Evolutionary conservation across 2,888 invertebrate genomes (phyloP), one percentile per base, ranked within the genome.

Genomic region (Therioaphis trifolii): DNA sequence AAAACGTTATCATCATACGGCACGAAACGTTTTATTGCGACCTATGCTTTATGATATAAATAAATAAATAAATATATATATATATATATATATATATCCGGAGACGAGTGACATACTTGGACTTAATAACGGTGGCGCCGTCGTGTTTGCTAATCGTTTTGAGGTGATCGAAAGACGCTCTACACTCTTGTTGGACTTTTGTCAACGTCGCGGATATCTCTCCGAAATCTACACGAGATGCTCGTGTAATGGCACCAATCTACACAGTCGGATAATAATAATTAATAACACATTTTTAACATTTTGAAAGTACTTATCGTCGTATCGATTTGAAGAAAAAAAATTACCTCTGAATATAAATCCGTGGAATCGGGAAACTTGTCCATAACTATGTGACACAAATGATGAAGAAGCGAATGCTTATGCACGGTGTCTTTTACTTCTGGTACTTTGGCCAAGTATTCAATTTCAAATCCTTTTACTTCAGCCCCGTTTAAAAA

Each of bases 401-500:
- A 92, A 89, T 99, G 99, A 89, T 99, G 97, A 85, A 99, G 91
- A 85, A 99, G 90, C 9, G 99, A 97, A 90, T 99, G 98, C 89
- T 99, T 99, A 89, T 99, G 97, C 61, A 99, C 98, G 0, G 99
- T 99, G 89, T 99, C 99, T 90, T 99, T 98, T 66, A 99, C 97
- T 91, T 99, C 97, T 88, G 98, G 97, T 87, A 97, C 96, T 91
- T 99, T 98, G 71, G 97, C 93, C 87, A 99, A 91, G 90, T 99
- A 99, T 88, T 99, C 99, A 86, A 99, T 92, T 88, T 98, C 96
- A 90, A 99, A 99, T 40, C 99, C 99, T 90, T 96, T 96, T 55
- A 96, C 91, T 87, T 91, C 90, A 68, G 86, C 85, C 11, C 87
- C 87, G 84, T 87, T 87, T 29, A 87, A 85, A 84, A 87, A 87